phyloP scores from a whole-genome alignment of 2,888 invertebrate species.

The Odontocerum albicorne region DNA sequence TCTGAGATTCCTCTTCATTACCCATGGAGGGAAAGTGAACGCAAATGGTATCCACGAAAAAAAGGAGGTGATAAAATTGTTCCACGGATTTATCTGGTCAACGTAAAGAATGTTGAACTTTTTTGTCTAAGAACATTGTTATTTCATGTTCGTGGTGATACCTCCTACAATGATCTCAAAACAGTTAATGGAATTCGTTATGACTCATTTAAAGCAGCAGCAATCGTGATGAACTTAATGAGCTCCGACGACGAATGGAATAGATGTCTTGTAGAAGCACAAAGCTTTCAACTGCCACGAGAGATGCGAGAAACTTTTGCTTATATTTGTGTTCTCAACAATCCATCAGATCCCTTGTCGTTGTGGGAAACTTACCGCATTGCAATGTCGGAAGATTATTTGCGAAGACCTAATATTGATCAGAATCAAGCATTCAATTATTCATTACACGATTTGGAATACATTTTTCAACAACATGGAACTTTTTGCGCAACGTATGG shows the following conservation, averaged over 20 bases:
- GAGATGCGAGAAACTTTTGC: neutral
- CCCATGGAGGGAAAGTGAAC: neutral
- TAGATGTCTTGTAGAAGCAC: neutral
- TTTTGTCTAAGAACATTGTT: too few relatives aligned
- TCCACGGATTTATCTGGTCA: neutral
- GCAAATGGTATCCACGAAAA: neutral
- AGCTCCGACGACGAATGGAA: neutral
- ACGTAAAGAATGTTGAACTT: too few relatives aligned
- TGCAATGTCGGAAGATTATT: too few relatives aligned
- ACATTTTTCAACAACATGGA: too few relatives aligned
- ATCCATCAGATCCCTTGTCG: neutral
- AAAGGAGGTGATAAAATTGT: neutral
- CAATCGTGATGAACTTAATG: neutral
- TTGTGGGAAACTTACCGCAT: neutral
- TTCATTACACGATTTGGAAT: too few relatives aligned
- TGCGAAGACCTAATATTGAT: too few relatives aligned
- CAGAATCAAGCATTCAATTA: too few relatives aligned
- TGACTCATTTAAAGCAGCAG: neutral
- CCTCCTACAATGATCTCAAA: neutral
- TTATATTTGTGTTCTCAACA: neutral
- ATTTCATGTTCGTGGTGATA: too few relatives aligned
- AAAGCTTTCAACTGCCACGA: neutral
- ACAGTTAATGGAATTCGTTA: neutral
- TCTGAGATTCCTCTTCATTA: neutral
- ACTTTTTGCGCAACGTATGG: too few relatives aligned